Base-by-base conservation (phyloP, 2,888 invertebrate species). In the Graphium colonna region DNA sequence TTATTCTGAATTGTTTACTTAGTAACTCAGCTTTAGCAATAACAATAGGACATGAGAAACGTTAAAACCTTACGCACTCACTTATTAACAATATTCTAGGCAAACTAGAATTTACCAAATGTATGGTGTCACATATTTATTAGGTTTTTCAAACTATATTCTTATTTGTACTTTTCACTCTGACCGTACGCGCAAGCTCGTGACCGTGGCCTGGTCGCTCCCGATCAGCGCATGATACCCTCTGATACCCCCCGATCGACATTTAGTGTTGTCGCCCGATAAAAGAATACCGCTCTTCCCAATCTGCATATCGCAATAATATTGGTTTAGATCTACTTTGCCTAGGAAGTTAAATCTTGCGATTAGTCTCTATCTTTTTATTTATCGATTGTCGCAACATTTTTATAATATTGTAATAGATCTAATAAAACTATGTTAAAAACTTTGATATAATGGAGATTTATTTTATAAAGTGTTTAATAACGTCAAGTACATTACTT, bases 351-450 rank as follows among this genome's bases (percentile, higher is more conserved):
- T n/a, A n/a, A n/a, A n/a, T n/a, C n/a, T n/a, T n/a, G n/a, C n/a
- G n/a, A n/a, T n/a, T n/a, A n/a, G n/a, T n/a, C n/a, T n/a, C n/a
- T n/a, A n/a, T n/a, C n/a, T n/a, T n/a, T n/a, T n/a, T n/a, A n/a
- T 8, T 16, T 28, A 44, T 26, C 28, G 44, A 44, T 38, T 12
- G 39, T 28, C 12, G 18, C 38, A n/a, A 28, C 28, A 17, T 0
- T 18, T 18, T 33, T 33, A 33, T 33, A 31, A 49, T 43, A 39
- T 26, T 26, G 26, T 38, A 12, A 51, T 17, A 28, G 26, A 38
- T 44, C 31, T 28, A 44, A 51, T 31, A 39, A 44, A 51, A 51
- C 38, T 51, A 51, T 51, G 17, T 43, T 16, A 51, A 51, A n/a
- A n/a, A n/a, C n/a, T n/a, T n/a, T n/a, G n/a, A n/a, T n/a, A n/a